phyloP scores from a whole-genome alignment of 2,113 vertebrate genomes.

The Gnathochromis pfefferi region DNA sequence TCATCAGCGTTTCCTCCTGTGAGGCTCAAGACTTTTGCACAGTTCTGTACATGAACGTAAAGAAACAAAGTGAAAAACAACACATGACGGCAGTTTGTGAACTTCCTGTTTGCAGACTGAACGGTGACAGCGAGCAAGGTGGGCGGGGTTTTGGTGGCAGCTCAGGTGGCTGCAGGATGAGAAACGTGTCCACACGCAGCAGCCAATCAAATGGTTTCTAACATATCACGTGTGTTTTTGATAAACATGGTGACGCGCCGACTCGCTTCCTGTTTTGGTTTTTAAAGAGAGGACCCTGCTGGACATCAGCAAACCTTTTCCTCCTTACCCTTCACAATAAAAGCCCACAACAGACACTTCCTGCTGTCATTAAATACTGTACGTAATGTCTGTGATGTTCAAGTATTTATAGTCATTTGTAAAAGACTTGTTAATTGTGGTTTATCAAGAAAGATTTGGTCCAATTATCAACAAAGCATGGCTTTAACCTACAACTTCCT shows the following conservation, averaged over 20 bases:
- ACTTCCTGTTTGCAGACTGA: background rate
- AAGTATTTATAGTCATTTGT: background rate
- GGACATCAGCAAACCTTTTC: background rate
- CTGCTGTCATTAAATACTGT: background rate
- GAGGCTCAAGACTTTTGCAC: background rate
- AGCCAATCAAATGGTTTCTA: background rate
- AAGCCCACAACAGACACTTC: background rate
- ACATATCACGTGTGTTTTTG: background rate
- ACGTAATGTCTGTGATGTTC: background rate
- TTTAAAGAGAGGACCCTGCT: background rate
- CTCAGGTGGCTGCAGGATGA: background rate
- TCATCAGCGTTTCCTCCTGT: background rate
- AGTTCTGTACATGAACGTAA: background rate
- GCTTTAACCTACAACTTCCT: background rate
- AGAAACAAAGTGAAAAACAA: background rate
- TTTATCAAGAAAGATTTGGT: accelerated
- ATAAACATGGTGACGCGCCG: background rate
- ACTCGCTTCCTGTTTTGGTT: background rate
- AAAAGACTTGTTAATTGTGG: background rate
- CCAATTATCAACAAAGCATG: background rate
- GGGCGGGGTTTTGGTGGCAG: background rate
- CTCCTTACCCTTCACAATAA: background rate
- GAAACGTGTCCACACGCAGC: background rate
- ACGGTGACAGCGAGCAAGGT: background rate
- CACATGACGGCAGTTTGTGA: background rate